phyloP scores from a whole-genome alignment of 2,888 invertebrate genomes.

The Siphlonurus alternatus region DNA sequence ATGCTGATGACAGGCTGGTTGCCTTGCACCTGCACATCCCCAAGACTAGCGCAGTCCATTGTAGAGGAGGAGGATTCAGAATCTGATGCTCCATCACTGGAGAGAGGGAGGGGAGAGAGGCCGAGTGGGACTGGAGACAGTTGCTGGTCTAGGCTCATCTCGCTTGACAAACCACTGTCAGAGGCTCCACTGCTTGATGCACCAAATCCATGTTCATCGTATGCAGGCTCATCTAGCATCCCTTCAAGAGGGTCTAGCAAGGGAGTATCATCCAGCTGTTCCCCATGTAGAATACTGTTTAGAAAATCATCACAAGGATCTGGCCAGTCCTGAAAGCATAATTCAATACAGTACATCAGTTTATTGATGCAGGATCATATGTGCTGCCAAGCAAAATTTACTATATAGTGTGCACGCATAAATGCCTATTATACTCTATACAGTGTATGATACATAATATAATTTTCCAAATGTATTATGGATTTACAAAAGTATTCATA shows the following conservation, averaged over 20 bases:
- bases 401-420: no score
- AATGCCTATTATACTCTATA: no score
- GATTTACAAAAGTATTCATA: no score
- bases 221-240: conserved; percentile 16
- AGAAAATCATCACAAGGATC: not conserved
- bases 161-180: conserved; percentile 53
- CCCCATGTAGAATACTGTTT: conserved; percentile 11
- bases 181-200: conserved; percentile 33
- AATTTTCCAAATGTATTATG: no score
- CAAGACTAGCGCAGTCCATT: conserved; percentile 10
- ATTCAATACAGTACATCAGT: not conserved
- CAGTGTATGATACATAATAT: no score
- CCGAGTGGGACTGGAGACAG: conserved; percentile 33
- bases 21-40: conserved; percentile 13
- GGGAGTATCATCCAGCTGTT: conserved; percentile 6
- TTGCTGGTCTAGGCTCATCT: conserved; percentile 32
- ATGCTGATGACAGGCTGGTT: conserved; percentile 14
- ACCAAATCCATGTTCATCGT: conserved; percentile 30
- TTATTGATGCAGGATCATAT: not conserved
- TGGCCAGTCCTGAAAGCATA: not conserved
- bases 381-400: no score
- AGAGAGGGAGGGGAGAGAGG: conserved; percentile 3
- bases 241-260: not conserved
- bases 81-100: conserved; percentile 6
- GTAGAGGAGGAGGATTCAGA: conserved; percentile 8